These are phyloP conservation scores for Dufourea novaeangliae DNA, from an alignment of 1,140 invertebrate genomes.

Conservation along the genomic window DNA sequence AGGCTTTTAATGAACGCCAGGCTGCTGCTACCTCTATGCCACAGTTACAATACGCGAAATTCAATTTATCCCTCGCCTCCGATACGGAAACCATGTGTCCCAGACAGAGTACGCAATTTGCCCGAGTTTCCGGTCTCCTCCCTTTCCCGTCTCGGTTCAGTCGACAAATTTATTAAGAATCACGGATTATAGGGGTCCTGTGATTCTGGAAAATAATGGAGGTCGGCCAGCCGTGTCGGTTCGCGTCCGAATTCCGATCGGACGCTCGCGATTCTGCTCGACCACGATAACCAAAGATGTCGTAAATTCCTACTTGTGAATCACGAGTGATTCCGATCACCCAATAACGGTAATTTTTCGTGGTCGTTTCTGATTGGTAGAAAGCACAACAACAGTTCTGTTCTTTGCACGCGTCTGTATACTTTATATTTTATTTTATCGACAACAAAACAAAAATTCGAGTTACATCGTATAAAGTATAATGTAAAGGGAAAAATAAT, in stretches of 20 bases:
- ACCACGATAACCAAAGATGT: not conserved
- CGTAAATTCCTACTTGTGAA: too few species aligned
- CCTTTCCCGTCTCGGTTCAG: not conserved
- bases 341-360: too few species aligned
- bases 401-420: too few species aligned
- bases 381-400: too few species aligned
- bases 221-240: too few species aligned
- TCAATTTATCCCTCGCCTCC: not conserved
- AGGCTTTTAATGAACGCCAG: not conserved
- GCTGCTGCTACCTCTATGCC: too few species aligned
- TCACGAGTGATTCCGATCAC: too few species aligned
- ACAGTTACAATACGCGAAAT: not conserved
- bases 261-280: not conserved
- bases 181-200: not conserved
- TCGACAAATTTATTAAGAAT: constrained; percentile 13
- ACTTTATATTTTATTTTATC: too few species aligned
- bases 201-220: constrained; percentile 1
- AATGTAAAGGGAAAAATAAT: too few species aligned
- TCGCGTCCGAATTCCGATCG: not conserved
- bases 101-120: not conserved
- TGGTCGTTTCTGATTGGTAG: too few species aligned
- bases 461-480: too few species aligned
- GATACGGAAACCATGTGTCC: not conserved
- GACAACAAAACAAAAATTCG: too few species aligned
- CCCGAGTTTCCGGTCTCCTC: not conserved